Conservation (phyloP, 2,113 vertebrate species). For the Microcebus murinus region DNA sequence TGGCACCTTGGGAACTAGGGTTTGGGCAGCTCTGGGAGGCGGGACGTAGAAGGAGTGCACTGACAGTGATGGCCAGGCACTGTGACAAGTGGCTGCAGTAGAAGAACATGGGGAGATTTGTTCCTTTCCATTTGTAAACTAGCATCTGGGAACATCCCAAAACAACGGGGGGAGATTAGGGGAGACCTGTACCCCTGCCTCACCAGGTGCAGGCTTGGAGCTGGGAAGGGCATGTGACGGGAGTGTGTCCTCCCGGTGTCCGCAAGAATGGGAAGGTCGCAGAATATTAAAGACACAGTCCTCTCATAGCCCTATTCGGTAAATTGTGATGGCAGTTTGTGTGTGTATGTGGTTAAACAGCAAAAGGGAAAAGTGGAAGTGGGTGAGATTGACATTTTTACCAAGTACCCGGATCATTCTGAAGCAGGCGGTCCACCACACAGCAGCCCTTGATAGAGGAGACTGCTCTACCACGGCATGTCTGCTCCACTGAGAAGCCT, state of each 20-base stretch:
- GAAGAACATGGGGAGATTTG: neutral
- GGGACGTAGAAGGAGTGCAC: neutral
- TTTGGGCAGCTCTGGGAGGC: neutral
- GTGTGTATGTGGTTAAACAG: neutral
- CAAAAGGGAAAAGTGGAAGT: neutral
- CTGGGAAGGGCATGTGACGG: neutral
- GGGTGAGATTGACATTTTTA: neutral
- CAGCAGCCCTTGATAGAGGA: neutral
- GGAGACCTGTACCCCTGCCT: neutral
- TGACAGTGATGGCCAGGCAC: too few species aligned
- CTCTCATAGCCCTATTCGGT: neutral
- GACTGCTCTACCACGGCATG: fast-evolving
- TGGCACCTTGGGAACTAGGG: neutral
- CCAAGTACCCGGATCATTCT: neutral
- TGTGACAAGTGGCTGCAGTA: neutral
- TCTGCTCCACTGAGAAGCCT: neutral
- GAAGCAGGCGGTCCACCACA: neutral
- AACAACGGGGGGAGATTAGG: neutral
- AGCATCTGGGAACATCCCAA: neutral
- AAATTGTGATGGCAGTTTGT: neutral
- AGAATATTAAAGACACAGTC: neutral
- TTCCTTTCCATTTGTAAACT: neutral
- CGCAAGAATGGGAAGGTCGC: neutral
- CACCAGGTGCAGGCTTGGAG: neutral
- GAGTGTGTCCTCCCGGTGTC: neutral